Evolutionary conservation across 2,888 invertebrate species (phyloP), one percentile per base, ranked within the genome.

Genomic region (Apocheima hispidaria): DNA sequence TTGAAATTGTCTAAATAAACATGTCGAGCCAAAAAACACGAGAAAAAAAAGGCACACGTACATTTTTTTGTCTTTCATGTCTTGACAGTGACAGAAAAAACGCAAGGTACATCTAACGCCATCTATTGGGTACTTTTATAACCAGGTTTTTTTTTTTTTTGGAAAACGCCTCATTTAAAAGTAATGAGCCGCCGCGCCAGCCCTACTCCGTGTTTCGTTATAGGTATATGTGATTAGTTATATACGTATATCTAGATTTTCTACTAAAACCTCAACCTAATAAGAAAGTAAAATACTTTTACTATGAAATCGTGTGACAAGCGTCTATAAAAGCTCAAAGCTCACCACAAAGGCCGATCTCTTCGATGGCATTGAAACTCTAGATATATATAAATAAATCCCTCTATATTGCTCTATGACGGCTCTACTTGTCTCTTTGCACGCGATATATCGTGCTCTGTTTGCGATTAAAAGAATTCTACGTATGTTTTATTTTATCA

Each of bases 371-470:
- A 54, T 50, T 60, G 49, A 53, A 60, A 60, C 60, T 60, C 40
- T 44, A 60, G 36, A 55, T 54, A 55, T 60, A 38, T 38, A 44
- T 50, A 38, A 54, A 60, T 38, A 49, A 41, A 36, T 41, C 33
- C 2, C 23, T 49, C 20, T 44, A 57, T 35, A 20, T 44, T 36
- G 26, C 43, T 38, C 46, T 38, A 14, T 38, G 65, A 46, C 58
- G 49, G 23, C 48, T 60, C 59, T 53, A 44, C 53, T 41, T 44
- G 57, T 36, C 35, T 63, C 30, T 35, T 18, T 52, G 55, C 73
- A 73, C 71, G 73, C 73, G 56, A 72, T 65, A 41, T 73, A 10
- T 48, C 73, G 73, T 73, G 73, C 61, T 64, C 48, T 41, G 35
- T 6, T 18, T 26, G 35, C 54, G 50, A 72, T 69, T 38, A 60